Conservation (phyloP, 2,113 vertebrate genomes). For the Columbina picui region DNA sequence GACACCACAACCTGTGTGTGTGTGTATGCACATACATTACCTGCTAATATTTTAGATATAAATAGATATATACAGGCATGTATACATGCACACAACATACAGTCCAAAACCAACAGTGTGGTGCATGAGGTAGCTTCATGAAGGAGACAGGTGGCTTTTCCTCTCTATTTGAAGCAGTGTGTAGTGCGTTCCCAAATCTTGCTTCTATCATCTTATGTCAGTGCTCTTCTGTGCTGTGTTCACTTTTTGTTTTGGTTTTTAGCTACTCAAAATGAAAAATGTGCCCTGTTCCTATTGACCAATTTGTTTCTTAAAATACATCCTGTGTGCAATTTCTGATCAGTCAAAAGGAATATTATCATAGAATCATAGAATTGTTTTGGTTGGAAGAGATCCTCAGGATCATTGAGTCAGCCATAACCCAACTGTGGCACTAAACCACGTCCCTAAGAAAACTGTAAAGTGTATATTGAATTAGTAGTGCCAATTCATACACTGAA, state of each 20-base stretch:
- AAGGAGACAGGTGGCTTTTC: background rate
- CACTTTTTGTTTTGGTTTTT: background rate
- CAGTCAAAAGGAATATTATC: too few relatives aligned
- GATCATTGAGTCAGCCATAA: too few relatives aligned
- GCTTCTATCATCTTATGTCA: background rate
- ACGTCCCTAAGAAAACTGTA: background rate
- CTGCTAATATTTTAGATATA: background rate
- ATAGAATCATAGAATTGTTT: too few relatives aligned
- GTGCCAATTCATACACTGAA: background rate
- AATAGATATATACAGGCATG: too few relatives aligned
- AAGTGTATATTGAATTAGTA: background rate
- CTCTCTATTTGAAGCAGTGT: background rate
- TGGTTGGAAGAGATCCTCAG: too few relatives aligned
- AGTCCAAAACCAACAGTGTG: background rate
- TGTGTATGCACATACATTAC: fast-evolving
- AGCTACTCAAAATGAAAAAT: background rate
- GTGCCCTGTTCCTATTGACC: background rate
- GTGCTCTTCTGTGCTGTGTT: background rate
- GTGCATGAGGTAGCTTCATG: background rate
- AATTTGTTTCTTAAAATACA: background rate
- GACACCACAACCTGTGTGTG: background rate
- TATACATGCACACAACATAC: fast-evolving
- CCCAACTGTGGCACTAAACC: too few relatives aligned
- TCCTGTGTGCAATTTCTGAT: background rate
- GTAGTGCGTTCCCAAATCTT: background rate